Percentiles rank a stretch among this genome's conserved stretches.
Conservation (phyloP, 2,113 vertebrate species). For the Athene noctua region DNA sequence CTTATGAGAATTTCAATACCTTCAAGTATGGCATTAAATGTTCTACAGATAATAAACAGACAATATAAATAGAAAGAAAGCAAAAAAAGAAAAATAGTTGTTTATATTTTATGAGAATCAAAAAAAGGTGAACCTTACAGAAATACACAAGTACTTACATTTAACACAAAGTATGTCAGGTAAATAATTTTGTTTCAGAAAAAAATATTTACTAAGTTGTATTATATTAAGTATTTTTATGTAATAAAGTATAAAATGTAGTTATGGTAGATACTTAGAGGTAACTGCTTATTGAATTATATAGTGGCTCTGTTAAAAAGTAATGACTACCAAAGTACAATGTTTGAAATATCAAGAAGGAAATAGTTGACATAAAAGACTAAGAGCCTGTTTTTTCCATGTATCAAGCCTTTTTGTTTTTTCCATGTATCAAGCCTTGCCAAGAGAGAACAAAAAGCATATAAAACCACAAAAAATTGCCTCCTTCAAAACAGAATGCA, state of each 20-base stretch:
- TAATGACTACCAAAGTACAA: constrained; percentile 11
- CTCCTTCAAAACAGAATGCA: constrained; percentile 30
- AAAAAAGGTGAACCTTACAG: not conserved
- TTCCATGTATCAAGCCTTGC: constrained; percentile 35
- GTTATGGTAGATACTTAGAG: not conserved
- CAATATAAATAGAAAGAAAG: not conserved
- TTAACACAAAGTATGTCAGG: not conserved
- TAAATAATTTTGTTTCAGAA: not conserved
- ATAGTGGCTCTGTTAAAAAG: constrained; percentile 34
- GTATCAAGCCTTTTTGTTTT: not conserved
- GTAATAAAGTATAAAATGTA: not conserved
- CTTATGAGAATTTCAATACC: not conserved
- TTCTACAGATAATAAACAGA: not conserved
- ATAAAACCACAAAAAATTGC: not conserved
- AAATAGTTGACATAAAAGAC: constrained; percentile 55
- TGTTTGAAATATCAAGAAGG: constrained; percentile 38
- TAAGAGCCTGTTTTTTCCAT: constrained; percentile 50
- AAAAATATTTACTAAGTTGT: not conserved
- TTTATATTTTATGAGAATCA: not conserved
- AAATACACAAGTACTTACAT: not conserved
- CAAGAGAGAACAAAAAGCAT: constrained; percentile 51
- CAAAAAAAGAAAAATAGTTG: not conserved
- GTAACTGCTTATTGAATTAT: constrained; percentile 19
- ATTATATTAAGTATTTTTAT: not conserved
- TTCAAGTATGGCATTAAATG: not conserved